These are phyloP conservation scores for Capromys pilorides DNA, from an alignment of 2,797 vertebrate genomes.

Conservation along the genomic window DNA sequence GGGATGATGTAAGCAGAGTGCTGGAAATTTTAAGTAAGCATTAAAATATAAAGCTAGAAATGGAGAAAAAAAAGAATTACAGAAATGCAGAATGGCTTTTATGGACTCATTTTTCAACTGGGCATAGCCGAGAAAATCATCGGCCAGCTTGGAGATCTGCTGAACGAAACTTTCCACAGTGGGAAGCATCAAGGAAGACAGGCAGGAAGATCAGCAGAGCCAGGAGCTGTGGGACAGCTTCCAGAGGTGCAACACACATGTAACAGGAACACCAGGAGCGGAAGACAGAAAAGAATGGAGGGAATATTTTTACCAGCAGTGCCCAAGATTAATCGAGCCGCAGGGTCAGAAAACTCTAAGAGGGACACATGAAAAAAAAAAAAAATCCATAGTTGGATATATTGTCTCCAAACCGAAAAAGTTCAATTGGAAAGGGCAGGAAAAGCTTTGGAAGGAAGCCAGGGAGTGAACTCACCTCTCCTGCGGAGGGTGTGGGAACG, in stretches of 20 bases:
- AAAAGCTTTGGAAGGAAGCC: neutral
- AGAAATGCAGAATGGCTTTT: constrained; percentile 36
- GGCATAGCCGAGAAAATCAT: neutral
- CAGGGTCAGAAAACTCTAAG: neutral
- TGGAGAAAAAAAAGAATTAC: neutral
- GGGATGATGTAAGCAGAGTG: neutral
- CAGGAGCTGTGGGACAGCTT: neutral
- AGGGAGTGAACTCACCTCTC: neutral
- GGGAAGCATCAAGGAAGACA: neutral
- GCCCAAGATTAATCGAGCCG: neutral
- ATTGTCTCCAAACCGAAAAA: neutral
- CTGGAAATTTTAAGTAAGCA: neutral
- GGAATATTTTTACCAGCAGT: neutral
- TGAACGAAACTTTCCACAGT: neutral
- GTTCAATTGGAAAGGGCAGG: neutral
- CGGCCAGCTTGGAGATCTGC: neutral
- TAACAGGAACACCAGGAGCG: neutral
- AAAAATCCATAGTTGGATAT: neutral
- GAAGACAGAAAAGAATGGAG: neutral
- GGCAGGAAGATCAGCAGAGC: neutral
- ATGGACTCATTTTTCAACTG: neutral
- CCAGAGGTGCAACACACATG: neutral
- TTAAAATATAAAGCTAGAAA: constrained; percentile 6
- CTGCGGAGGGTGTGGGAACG: neutral
- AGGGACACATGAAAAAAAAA: neutral